phyloP scores from a whole-genome alignment of 1,140 invertebrate species.

The Homalodisca vitripennis region DNA sequence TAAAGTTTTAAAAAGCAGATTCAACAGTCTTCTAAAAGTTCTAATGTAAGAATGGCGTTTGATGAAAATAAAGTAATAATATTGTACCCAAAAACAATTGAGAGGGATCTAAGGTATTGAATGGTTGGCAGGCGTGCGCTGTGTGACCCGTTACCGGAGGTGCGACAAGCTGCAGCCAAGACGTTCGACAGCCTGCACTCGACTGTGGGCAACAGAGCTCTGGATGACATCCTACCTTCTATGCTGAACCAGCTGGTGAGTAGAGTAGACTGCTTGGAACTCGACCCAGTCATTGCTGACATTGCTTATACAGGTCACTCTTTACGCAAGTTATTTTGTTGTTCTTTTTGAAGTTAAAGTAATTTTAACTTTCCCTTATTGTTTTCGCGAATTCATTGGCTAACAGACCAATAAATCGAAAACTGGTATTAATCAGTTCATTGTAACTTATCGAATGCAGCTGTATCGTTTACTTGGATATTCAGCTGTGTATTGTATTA shows the following conservation, averaged over 20 bases:
- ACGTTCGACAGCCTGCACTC: slow-evolving; percentile 96
- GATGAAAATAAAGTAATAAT: slow-evolving; percentile 16
- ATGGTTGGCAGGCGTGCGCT: slow-evolving; percentile 86
- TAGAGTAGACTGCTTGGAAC: slow-evolving; percentile 41
- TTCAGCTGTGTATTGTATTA: too few relatives aligned
- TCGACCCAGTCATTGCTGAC: too few relatives aligned
- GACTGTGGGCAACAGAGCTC: slow-evolving; percentile 83
- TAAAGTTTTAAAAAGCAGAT: too few relatives aligned
- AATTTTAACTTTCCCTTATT: not conserved
- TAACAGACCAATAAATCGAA: too few relatives aligned
- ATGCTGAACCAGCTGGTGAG: slow-evolving; percentile 78
- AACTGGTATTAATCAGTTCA: too few relatives aligned
- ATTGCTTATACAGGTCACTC: too few relatives aligned
- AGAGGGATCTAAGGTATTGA: not conserved
- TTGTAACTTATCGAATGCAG: too few relatives aligned
- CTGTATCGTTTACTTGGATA: too few relatives aligned
- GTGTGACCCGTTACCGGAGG: slow-evolving; percentile 90
- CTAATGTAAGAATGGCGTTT: too few relatives aligned
- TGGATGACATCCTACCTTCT: slow-evolving; percentile 96
- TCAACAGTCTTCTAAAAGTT: too few relatives aligned
- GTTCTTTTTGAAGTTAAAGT: not conserved
- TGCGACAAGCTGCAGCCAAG: slow-evolving; percentile 90
- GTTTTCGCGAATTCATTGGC: too few relatives aligned
- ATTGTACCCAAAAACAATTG: not conserved
- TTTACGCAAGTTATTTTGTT: slow-evolving; percentile 3